phyloP scores from a whole-genome alignment of 2,888 invertebrate species.

The Pegoplata infirma region DNA sequence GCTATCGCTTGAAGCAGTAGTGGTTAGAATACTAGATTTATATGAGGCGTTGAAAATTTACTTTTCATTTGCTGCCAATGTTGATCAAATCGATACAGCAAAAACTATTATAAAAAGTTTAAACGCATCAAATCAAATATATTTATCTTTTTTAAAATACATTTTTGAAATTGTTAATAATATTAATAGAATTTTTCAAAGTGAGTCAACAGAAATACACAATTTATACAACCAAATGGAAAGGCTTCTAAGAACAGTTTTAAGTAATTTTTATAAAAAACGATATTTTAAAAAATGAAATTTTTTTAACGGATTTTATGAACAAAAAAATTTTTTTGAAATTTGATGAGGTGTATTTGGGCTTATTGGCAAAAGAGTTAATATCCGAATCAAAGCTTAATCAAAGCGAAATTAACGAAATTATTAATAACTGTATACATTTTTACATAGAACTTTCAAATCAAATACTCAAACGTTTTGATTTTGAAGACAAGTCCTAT shows the following conservation, averaged over 20 bases:
- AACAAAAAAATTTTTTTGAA: background rate
- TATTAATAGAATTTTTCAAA: background rate
- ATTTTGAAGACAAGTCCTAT: no score
- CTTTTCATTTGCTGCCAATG: conserved; percentile 1
- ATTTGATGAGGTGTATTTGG: background rate
- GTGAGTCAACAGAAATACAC: conserved; percentile 12
- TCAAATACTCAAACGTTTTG: no score
- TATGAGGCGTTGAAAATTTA: conserved; percentile 1
- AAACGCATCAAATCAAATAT: conserved; percentile 12
- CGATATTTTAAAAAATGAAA: background rate
- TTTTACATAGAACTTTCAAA: no score
- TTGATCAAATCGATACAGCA: conserved; percentile 1
- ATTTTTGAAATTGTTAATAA: conserved; percentile 2
- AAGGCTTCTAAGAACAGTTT: conserved; percentile 7
- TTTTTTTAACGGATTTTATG: background rate
- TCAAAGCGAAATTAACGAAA: no score
- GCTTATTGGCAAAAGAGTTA: no score
- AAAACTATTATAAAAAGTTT: conserved; percentile 2
- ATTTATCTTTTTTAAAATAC: conserved; percentile 10
- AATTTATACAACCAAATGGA: conserved; percentile 9
- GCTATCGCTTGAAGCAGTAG: background rate
- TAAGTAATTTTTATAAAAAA: conserved; percentile 14
- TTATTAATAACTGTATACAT: no score
- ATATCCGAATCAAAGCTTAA: no score
- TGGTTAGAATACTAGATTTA: background rate